Evolutionary conservation across 1,140 invertebrate species (phyloP), one percentile per base, ranked within the genome.

Genomic region (Phymastichus coffea): DNA sequence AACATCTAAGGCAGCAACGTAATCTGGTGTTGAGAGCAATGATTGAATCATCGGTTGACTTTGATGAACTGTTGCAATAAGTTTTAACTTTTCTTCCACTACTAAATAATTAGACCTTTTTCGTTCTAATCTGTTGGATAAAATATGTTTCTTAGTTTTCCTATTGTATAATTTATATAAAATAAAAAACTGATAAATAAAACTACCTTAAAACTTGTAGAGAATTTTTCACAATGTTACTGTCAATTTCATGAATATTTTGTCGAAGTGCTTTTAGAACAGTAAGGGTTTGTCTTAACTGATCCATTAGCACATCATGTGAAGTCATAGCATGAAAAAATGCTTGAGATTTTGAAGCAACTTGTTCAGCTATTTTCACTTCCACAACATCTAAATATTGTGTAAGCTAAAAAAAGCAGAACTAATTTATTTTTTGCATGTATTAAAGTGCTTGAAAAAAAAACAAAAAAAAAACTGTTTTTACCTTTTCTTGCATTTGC

Each of bases 301-400:
- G 89, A 64, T 94, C 91, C 87, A 94, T 90, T 38, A 95, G 86
- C 12, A 88, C 88, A 79, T 98, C 95, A 79, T 98, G 95, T 8
- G 94, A 97, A 47, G 94, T 91, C 92, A 98, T 97, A 8, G 94
- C 94, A 79, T 95, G 89, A 75, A 98, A 98, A 82, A 98, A 99
- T 8, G 94, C 94, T 65, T 92, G 92, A 6, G 95, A 97, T 77
- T 96, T 95, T 61, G 92, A 87, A n/a, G 95, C 91, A 46, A 98
- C 95, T 82, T 98, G 95, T 66, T 91, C 88, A 1, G 94, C 94
- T 70, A 99, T 96, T 80, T 93, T 90, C 62, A 97, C 91, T 81
- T 99, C 96, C 26, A 98, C 91, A 44, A 94, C 88, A 81, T 99
- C 95, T 66, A 98, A 82, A 77, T 97, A 97, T 77, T 96, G 92